Percentiles rank a stretch among this genome's conserved stretches.
Conservation (phyloP, 2,113 vertebrate species). For the Craseonycteris thonglongyai region DNA sequence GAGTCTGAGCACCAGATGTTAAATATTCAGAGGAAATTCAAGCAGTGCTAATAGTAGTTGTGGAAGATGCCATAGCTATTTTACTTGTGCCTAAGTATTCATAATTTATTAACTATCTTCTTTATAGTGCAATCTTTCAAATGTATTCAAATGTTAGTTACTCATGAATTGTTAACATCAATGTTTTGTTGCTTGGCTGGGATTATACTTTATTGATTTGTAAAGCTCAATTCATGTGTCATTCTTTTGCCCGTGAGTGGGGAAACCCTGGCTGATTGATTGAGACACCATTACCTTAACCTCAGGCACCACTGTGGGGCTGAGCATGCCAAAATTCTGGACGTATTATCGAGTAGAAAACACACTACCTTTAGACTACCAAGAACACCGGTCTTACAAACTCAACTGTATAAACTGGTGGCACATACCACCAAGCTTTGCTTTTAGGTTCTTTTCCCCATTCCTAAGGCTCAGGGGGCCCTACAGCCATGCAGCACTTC, state of each 20-base stretch:
- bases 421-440: not conserved
- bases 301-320: not conserved
- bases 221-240: not conserved
- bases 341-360: not conserved
- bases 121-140: not conserved
- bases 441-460: not conserved
- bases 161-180: not conserved
- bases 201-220: not conserved
- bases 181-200: not conserved
- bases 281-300: not conserved
- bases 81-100: not conserved
- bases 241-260: not conserved
- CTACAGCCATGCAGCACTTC: not conserved
- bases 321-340: not conserved
- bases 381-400: not conserved
- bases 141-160: not conserved
- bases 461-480: not conserved
- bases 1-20: not conserved
- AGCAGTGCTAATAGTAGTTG: not conserved
- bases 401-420: not conserved
- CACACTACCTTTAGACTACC: not conserved
- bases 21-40: not conserved
- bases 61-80: slow-evolving; percentile 5
- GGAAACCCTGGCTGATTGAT: not conserved
- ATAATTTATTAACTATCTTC: not conserved